Evolutionary conservation across 2,113 vertebrate species (phyloP), one percentile per base, ranked within the genome.

Genomic region (Nothoprocta perdicaria): DNA sequence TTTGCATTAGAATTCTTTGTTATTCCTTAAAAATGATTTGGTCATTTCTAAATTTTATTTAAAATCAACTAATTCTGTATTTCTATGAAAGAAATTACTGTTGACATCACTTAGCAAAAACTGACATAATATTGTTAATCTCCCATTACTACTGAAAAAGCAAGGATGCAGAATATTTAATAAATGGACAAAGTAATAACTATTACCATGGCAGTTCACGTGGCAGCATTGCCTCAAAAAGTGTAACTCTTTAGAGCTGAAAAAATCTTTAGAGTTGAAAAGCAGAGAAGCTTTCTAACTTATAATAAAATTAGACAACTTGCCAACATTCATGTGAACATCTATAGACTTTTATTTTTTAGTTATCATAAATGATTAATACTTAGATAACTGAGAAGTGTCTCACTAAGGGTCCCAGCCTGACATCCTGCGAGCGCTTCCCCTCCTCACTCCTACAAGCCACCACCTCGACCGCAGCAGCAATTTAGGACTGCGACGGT

Each of bases 61-160:
- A 62, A 60, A 9, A 0, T 3, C 63, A 85, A 43, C 2, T 6
- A 81, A 52, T 68, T 73, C 12, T 53, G 0, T n/a, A 41, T 79
- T 81, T 84, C 69, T 45, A 16, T 7, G 67, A n/a, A 41, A 89
- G 3, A 67, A 16, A 7, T 52, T 41, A 13, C 3, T 88, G 7
- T 21, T 2, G 4, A 10, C 40, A 61, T 31, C 45, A 19, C 7
- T 27, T 0, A 41, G 43, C 21, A 67, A 40, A 43, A n/a, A 26
- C 68, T 14, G 40, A 38, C 0, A 0, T 18, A 35, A 19, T 22
- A 18, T 6, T 15, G n/a, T 2, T 46, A 29, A 14, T 72, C 19
- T 86, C 38, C 73, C 48, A 35, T 8, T 79, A 11, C 50, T 31
- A 10, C 23, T 75, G 68, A n/a, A 85, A 45, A 58, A 62, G 6